Evolutionary conservation across 2,797 vertebrate species (phyloP), one percentile per base, ranked within the genome.

Genomic region (Ctenochaetus hawaiiensis): DNA sequence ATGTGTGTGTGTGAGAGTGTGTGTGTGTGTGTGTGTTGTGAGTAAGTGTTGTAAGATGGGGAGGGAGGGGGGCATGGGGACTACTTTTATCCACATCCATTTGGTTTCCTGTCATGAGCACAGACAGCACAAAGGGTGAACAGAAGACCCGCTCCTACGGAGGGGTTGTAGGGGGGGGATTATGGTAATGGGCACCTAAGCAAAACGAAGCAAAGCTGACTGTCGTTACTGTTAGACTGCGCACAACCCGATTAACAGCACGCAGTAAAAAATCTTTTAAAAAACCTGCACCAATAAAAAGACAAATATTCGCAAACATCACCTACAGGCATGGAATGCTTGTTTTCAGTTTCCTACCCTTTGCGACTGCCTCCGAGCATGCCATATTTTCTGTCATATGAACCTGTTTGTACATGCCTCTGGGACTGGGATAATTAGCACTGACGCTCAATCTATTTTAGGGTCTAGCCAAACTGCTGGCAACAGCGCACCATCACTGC

Each of bases 91-190:
- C 80, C 85, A 81, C 75, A 72, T 89, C 75, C 78, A 85, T 91
- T 92, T 89, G 78, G 87, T 91, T 93, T 89, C 76, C 85, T 88
- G 86, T 93, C 91, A 88, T 84, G 84, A 89, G 73, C 81, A 72
- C 47, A 87, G 86, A 87, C 73, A 81, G 81, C 80, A 92, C 79
- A 91, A 89, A 92, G 86, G 60, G 60, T 78, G 78, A 89, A 90
- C 70, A 77, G 88, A 82, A 76, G 81, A 65, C 67, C 78, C 2
- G 54, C 82, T 85, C 85, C 75, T 77, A 83, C 9, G 18, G 70
- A 61, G 91, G 26, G 26, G 26, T 2, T 2, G 26, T 2, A 5
- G 26, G 26, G 26, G 26, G n/a, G n/a, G n/a, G 89, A 89, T 93
- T 93, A 92, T 92, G 86, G 84, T 84, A 92, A 94, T 82, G 68